Conservation (phyloP, 2,113 vertebrate species). For the Cettia cetti region DNA sequence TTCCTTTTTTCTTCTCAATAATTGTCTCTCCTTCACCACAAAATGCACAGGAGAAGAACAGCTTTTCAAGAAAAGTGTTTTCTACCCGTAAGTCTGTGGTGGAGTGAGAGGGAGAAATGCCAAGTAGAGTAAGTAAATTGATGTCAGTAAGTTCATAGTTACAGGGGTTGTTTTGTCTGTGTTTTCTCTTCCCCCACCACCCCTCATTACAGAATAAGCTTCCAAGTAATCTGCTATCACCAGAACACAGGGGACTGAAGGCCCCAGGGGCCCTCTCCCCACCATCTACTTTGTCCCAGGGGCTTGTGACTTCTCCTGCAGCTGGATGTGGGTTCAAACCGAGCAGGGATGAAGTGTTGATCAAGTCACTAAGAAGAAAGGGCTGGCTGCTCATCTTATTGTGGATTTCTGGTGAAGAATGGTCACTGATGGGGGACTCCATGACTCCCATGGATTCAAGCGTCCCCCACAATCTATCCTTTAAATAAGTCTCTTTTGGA, state of each 20-base stretch:
- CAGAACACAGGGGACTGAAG: neutral
- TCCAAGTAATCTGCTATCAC: neutral
- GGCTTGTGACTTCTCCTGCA: neutral
- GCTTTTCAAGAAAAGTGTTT: slow-evolving; percentile 1
- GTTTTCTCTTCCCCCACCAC: neutral
- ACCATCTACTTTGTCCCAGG: neutral
- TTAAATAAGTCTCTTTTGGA: neutral
- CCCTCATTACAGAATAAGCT: neutral
- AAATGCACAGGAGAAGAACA: neutral
- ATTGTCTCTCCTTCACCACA: slow-evolving; percentile 14
- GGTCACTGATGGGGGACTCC: neutral
- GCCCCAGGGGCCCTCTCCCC: neutral
- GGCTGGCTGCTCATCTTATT: neutral
- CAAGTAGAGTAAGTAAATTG: neutral
- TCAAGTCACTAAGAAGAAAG: neutral
- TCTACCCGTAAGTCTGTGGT: neutral
- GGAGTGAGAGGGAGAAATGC: neutral
- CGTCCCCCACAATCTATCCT: neutral
- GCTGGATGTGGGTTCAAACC: neutral
- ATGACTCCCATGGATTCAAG: neutral
- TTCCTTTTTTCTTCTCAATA: neutral
- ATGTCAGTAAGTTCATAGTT: neutral
- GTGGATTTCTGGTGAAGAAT: neutral
- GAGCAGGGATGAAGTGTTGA: neutral
- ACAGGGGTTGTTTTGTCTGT: neutral